Evolutionary conservation across 2,797 vertebrate genomes (phyloP), one percentile per base, ranked within the genome.

Genomic region (Pogoniulus pusillus): DNA sequence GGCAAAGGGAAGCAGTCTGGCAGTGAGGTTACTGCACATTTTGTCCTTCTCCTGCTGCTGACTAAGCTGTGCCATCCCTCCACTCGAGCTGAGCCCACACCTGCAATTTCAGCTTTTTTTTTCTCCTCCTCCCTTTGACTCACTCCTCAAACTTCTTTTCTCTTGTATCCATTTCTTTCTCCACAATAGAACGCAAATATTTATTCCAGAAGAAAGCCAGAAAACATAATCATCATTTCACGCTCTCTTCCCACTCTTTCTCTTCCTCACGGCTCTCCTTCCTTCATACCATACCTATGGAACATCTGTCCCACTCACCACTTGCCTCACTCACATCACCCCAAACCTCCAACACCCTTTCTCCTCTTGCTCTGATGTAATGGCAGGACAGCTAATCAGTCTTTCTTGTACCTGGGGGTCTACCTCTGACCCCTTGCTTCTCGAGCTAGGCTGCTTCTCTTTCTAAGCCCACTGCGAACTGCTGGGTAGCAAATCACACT

Each of bases 41-140:
- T 85, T 95, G 66, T 94, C 65, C 82, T 45, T 85, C 88, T 79
- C 77, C 72, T 77, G 86, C 89, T 90, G 93, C 94, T 95, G 93
- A 95, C 73, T 91, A 96, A 94, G 90, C 92, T 59, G 29, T 87
- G 75, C 90, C 84, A 87, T 91, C 90, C 87, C 87, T 94, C 82
- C 62, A 77, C 66, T 85, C 75, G 79, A 94, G 89, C 84, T 93
- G 89, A 96, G 89, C 89, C 65, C 93, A 94, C 92, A 95, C 92
- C 94, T 95, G 94, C 94, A 94, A 96, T 95, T 95, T 96, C 89
- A 93, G 90, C 89, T 82, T 93, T 95, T 82, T 93, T 87, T 93
- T 95, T 82, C 91, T 85, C 82, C 95, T 95, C 92, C 90, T 85
- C 89, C 89, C 93, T 95, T 94, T 95, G 90, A 94, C 90, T 96